A percentile compares a stretch with the other conserved stretches of the same genome.
phyloP scores from a whole-genome alignment of 2,888 invertebrate genomes.

The Apodemia zela region DNA sequence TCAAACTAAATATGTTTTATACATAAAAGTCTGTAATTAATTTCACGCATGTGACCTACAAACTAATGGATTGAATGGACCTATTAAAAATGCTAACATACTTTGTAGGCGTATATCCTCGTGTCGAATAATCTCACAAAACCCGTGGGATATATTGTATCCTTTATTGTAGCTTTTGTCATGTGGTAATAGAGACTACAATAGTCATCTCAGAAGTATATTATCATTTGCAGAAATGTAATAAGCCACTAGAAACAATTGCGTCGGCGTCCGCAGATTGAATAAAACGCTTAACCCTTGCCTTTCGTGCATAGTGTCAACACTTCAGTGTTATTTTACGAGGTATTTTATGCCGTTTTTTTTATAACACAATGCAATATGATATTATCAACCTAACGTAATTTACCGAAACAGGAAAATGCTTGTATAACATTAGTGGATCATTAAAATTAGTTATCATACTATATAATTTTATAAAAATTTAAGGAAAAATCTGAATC shows the following conservation, averaged over 20 bases:
- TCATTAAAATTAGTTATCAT: too few relatives aligned
- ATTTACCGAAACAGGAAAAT: too few relatives aligned
- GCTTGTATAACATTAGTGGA: too few relatives aligned
- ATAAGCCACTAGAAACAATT: slow-evolving; percentile 61
- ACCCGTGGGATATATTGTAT: slow-evolving; percentile 30
- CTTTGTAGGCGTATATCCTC: slow-evolving; percentile 35
- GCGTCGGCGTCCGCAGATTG: slow-evolving; percentile 66
- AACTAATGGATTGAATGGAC: slow-evolving; percentile 6
- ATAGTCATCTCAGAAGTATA: slow-evolving; percentile 30
- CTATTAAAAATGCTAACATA: slow-evolving; percentile 13
- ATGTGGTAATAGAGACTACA: slow-evolving; percentile 41
- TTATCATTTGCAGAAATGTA: slow-evolving; percentile 36
- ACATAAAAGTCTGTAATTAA: not conserved
- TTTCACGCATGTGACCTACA: not conserved
- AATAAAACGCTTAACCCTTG: slow-evolving; percentile 67
- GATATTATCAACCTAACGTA: too few relatives aligned
- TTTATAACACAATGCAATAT: not conserved
- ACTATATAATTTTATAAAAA: too few relatives aligned
- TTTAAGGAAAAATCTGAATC: too few relatives aligned
- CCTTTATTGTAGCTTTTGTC: slow-evolving; percentile 35
- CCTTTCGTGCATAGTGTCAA: slow-evolving; percentile 31
- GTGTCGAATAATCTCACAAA: slow-evolving; percentile 24
- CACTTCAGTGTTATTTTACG: not conserved
- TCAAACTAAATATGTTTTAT: too few relatives aligned
- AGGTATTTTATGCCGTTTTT: not conserved